Conservation (phyloP, 2,797 vertebrate species). For the Propithecus perrieri region DNA sequence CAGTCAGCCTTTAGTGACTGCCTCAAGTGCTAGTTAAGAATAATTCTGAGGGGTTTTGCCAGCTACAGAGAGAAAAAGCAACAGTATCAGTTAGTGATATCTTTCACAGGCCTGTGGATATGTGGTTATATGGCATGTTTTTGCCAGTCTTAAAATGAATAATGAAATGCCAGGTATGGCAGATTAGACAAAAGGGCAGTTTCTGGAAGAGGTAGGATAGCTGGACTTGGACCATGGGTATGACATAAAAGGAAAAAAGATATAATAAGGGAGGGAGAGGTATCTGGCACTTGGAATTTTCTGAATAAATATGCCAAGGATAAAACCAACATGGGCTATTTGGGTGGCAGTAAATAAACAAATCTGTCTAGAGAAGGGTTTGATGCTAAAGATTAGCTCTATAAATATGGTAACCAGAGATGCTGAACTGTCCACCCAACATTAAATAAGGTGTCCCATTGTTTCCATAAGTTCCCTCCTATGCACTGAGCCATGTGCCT, state of each 20-base stretch:
- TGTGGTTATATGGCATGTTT: not conserved
- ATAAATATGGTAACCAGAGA: not conserved
- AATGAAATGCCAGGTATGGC: not conserved
- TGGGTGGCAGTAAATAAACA: not conserved
- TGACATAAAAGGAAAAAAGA: not conserved
- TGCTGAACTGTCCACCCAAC: not conserved
- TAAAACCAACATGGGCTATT: not conserved
- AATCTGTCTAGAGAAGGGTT: not conserved
- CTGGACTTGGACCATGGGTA: not conserved
- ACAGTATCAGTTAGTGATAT: not conserved
- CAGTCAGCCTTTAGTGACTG: not conserved
- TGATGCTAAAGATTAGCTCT: conserved; percentile 13
- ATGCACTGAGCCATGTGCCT: not conserved
- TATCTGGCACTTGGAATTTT: not conserved
- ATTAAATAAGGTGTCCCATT: not conserved
- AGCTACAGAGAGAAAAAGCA: not conserved
- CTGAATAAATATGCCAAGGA: not conserved
- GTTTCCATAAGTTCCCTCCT: not conserved
- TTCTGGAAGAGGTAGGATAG: not conserved
- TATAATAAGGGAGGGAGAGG: not conserved
- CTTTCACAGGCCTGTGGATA: not conserved
- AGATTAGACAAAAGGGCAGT: not conserved
- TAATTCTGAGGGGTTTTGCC: not conserved
- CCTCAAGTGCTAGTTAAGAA: not conserved
- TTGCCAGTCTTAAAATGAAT: not conserved